Evolutionary conservation across 2,113 vertebrate genomes (phyloP).

Genomic region (Typhlomys cinereus): DNA sequence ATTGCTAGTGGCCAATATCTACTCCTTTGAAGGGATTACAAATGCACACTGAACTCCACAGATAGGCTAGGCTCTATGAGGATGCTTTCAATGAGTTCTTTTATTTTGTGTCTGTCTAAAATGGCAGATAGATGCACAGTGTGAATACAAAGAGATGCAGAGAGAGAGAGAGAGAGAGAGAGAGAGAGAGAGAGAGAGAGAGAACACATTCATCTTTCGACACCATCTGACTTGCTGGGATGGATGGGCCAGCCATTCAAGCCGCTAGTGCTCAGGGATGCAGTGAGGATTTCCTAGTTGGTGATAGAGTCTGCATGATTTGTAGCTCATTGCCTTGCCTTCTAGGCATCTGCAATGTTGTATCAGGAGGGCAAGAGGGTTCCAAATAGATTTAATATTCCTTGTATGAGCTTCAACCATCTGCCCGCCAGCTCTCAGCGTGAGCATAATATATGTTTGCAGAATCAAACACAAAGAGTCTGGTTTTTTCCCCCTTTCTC

Average conservation of each 20-base stretch:
- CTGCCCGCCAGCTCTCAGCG: constrained; percentile 68
- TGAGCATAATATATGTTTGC: constrained; percentile 67
- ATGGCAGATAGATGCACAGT: constrained; percentile 19
- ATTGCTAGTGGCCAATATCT: neutral
- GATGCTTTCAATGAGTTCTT: neutral
- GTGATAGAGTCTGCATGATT: constrained; percentile 52
- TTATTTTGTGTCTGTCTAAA: constrained; percentile 41
- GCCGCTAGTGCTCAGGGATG: neutral
- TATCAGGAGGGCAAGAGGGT: constrained; percentile 70
- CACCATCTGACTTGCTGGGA: neutral
- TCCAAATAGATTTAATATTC: constrained; percentile 77
- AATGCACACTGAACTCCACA: neutral
- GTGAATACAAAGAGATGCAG: constrained; percentile 19
- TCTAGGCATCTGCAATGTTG: constrained; percentile 69
- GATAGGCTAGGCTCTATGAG: neutral
- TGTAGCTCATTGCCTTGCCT: constrained; percentile 62
- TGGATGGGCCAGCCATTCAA: neutral
- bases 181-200: neutral
- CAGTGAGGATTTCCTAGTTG: constrained; percentile 50
- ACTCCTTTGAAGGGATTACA: neutral
- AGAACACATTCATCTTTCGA: neutral
- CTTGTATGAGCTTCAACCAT: constrained; percentile 73
- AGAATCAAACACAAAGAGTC: constrained; percentile 69
- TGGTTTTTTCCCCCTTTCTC: fast-evolving
- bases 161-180: neutral